phyloP scores from a whole-genome alignment of 2,113 vertebrate species.

The Vanacampus margaritifer region DNA sequence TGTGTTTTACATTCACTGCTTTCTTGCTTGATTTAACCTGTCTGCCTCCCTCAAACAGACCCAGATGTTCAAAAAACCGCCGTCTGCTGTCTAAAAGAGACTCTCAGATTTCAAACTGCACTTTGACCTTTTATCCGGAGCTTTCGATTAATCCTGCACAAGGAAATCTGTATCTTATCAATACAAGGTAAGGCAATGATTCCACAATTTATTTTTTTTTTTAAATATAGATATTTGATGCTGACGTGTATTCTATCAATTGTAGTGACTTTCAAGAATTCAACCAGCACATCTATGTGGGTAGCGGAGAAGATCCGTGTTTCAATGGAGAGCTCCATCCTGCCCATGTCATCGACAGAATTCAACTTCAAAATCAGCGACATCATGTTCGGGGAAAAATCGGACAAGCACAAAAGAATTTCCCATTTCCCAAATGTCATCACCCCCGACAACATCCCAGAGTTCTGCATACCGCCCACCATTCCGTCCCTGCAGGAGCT shows the following conservation, averaged over 20 bases:
- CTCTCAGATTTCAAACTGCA: slow-evolving; percentile 6
- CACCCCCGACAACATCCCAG: slow-evolving; percentile 77
- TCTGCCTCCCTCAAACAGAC: slow-evolving; percentile 41
- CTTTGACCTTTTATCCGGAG: slow-evolving; percentile 12
- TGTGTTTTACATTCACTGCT: slow-evolving; percentile 43
- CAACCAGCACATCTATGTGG: slow-evolving; percentile 62
- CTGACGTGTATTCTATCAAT: not conserved
- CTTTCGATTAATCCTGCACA: slow-evolving; percentile 4
- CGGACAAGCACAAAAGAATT: slow-evolving; percentile 59
- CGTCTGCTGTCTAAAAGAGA: slow-evolving; percentile 28
- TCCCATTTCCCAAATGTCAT: slow-evolving; percentile 74
- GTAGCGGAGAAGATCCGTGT: slow-evolving; percentile 71
- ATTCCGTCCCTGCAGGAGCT: slow-evolving; percentile 59
- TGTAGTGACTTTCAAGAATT: slow-evolving; percentile 34
- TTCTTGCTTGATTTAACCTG: slow-evolving; percentile 66
- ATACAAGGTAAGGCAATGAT: slow-evolving; percentile 50
- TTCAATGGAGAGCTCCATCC: slow-evolving; percentile 69
- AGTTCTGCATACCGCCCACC: slow-evolving; percentile 77
- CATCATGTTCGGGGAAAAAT: slow-evolving; percentile 74
- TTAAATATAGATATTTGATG: not conserved
- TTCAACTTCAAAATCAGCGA: slow-evolving; percentile 67
- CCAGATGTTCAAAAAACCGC: slow-evolving; percentile 51
- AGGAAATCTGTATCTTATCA: slow-evolving; percentile 12
- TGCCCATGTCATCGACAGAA: slow-evolving; percentile 62
- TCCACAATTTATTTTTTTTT: not conserved